These are phyloP conservation scores for Sciurus vulgaris DNA, from an alignment of 2,797 vertebrate genomes.

Conservation along the genomic window DNA sequence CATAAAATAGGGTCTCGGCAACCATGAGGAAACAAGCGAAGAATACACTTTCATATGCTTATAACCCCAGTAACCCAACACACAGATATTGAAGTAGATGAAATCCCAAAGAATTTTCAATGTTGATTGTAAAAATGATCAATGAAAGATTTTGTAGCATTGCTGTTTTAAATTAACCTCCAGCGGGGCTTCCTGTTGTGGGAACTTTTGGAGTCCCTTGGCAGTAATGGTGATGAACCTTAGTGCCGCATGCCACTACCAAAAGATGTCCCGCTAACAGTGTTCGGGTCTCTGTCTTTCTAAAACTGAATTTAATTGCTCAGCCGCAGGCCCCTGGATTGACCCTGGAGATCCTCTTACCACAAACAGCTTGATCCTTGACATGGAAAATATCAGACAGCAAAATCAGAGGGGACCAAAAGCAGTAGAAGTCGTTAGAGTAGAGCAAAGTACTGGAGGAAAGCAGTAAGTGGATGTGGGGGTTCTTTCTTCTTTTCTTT, in stretches of 20 bases:
- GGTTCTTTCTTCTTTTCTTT: background rate
- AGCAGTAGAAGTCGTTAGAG: background rate
- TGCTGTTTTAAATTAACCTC: background rate
- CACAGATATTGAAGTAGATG: background rate
- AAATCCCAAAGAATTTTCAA: background rate
- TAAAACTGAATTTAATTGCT: background rate
- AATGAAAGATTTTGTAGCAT: background rate
- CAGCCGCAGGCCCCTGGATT: background rate
- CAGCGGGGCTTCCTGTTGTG: accelerated
- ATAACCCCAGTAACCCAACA: background rate
- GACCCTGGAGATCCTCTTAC: background rate
- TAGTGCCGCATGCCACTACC: no score
- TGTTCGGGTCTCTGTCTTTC: background rate
- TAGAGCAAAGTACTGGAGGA: background rate
- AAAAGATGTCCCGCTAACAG: background rate
- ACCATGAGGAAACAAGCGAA: background rate
- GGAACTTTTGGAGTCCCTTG: background rate
- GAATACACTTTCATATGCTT: background rate
- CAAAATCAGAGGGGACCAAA: background rate
- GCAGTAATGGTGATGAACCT: background rate
- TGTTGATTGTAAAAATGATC: background rate
- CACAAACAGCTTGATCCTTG: background rate
- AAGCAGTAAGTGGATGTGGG: no score
- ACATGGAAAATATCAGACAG: background rate
- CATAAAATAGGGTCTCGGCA: background rate